A percentile compares a stretch with the other conserved stretches of the same genome.
phyloP scores from a whole-genome alignment of 2,888 invertebrate genomes.

The Ametastegia equiseti region DNA sequence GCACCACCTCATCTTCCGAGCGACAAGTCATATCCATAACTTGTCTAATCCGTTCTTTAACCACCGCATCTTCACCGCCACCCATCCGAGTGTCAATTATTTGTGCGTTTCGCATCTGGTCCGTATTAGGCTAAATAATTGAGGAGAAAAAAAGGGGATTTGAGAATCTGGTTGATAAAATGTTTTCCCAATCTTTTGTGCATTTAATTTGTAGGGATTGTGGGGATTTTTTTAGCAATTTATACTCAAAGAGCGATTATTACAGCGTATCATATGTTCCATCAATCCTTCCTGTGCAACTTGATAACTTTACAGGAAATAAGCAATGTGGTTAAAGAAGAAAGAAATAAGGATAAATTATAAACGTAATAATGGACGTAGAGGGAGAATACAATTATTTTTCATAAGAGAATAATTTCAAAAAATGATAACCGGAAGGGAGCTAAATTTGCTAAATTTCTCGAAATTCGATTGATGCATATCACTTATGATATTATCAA shows the following conservation, averaged over 20 bases:
- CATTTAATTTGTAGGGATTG: no score
- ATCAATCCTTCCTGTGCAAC: slow-evolving; percentile 37
- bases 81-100: slow-evolving; percentile 85
- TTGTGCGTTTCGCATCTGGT: slow-evolving; percentile 91
- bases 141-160: slow-evolving; percentile 44
- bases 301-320: slow-evolving; percentile 38
- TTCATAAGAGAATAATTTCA: no score
- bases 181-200: no score
- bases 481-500: no score
- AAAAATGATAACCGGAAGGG: no score
- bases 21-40: slow-evolving; percentile 94
- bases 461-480: no score
- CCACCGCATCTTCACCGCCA: slow-evolving; percentile 81
- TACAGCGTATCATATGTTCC: neutral
- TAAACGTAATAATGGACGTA: neutral
- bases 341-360: neutral
- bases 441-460: no score
- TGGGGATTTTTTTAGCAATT: neutral
- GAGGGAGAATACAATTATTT: no score
- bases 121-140: slow-evolving; percentile 84
- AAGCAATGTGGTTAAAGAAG: neutral
- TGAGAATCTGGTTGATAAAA: no score
- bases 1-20: slow-evolving; percentile 93
- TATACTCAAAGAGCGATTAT: neutral
- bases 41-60: slow-evolving; percentile 86